A percentile compares a stretch with the other conserved stretches of the same genome.
Evolutionary conservation across 2,113 vertebrate species (phyloP).

Genomic region (Rhinolophus ferrumequinum): DNA sequence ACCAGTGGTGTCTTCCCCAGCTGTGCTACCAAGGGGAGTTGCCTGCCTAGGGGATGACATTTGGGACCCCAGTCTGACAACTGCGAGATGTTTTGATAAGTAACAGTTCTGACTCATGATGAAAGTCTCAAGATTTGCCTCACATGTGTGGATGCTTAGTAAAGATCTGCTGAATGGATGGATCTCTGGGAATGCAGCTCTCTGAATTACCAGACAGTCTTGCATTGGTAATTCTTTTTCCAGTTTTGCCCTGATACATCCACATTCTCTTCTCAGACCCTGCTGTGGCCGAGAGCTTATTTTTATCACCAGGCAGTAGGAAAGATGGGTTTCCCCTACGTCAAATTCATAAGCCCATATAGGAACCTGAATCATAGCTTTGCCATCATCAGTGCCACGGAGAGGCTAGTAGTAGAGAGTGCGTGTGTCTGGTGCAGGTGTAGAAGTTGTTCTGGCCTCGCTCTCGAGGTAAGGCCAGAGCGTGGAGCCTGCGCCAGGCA

Average conservation of each 20-base stretch:
- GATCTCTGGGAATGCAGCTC: not conserved
- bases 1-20: not conserved
- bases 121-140: not conserved
- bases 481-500: accelerated
- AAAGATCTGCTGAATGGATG: not conserved
- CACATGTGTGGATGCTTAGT: not conserved
- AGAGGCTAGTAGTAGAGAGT: not conserved
- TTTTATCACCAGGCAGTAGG: not conserved
- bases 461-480: not conserved
- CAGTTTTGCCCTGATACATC: not conserved
- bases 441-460: not conserved
- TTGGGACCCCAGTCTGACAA: not conserved
- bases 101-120: not conserved
- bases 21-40: not conserved
- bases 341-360: not conserved
- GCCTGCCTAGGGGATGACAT: not conserved
- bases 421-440: accelerated
- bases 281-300: not conserved
- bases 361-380: not conserved
- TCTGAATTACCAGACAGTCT: not conserved
- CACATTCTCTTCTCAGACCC: conserved; percentile 1
- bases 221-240: not conserved
- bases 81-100: not conserved
- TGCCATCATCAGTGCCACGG: not conserved
- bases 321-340: not conserved